Percentiles rank a stretch among this genome's conserved stretches.
Evolutionary conservation across 2,888 invertebrate genomes (phyloP).

Genomic region (Auanema sp.): DNA sequence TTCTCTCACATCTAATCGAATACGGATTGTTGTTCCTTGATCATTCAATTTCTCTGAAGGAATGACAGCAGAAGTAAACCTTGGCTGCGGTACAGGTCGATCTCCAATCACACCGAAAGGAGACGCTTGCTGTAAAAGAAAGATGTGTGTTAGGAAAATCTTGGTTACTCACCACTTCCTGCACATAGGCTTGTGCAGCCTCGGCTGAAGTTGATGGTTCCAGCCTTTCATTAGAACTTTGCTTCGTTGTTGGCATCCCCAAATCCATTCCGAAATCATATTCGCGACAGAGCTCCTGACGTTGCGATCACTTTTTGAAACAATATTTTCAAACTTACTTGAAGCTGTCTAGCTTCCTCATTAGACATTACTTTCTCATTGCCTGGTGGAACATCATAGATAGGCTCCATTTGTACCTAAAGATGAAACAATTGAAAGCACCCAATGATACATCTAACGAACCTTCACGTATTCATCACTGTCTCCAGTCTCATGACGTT

Average conservation of each 20-base stretch:
- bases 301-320: not conserved
- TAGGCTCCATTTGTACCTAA: slow-evolving; percentile 28
- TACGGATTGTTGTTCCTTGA: not conserved
- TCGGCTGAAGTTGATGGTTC: slow-evolving; percentile 1
- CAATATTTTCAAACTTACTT: not conserved
- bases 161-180: no score
- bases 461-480: slow-evolving; percentile 49
- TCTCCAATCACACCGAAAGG: not conserved
- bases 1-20: not conserved
- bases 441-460: not conserved
- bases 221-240: not conserved
- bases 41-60: not conserved
- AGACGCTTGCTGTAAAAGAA: no score
- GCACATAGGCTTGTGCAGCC: not conserved
- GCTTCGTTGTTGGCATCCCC: slow-evolving; percentile 18
- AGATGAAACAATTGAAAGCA: no score
- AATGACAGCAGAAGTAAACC: no score
- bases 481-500: slow-evolving; percentile 31
- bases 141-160: no score
- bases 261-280: slow-evolving; percentile 45
- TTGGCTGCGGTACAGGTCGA: not conserved
- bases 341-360: slow-evolving; percentile 29
- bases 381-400: slow-evolving; percentile 34
- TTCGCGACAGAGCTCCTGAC: slow-evolving; percentile 37
- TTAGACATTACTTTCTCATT: slow-evolving; percentile 31